Evolutionary conservation across 2,113 vertebrate species (phyloP).

Genomic region (Planiliza haematocheilus): DNA sequence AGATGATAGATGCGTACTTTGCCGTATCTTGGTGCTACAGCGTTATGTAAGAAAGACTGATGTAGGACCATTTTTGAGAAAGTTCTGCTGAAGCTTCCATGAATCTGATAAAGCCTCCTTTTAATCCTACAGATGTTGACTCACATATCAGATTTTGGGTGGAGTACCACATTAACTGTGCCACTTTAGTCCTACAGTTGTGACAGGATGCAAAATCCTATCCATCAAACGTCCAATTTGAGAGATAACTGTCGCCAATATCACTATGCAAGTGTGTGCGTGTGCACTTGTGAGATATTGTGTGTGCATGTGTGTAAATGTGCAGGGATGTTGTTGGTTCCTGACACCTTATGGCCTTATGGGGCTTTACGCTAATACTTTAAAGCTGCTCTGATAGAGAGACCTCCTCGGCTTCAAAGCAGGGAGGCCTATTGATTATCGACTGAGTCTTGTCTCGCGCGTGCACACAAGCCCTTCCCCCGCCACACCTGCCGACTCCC

Average conservation of each 20-base stretch:
- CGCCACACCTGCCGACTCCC: too few species aligned
- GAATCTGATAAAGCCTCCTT: background rate
- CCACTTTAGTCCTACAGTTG: background rate
- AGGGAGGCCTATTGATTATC: constrained; percentile 64
- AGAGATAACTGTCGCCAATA: background rate
- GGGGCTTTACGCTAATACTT: constrained; percentile 68
- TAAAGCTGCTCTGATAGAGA: constrained; percentile 60
- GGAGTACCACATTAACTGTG: background rate
- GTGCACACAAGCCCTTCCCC: constrained; percentile 6
- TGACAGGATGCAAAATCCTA: background rate
- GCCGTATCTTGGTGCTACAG: background rate
- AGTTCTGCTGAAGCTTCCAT: background rate
- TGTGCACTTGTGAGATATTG: background rate
- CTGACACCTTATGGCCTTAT: constrained; percentile 52
- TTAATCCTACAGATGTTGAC: background rate
- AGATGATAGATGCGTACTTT: background rate
- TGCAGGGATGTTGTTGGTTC: constrained; percentile 18
- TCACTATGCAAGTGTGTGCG: constrained; percentile 9
- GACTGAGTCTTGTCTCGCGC: constrained; percentile 34
- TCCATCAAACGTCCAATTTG: background rate
- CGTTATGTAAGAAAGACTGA: background rate
- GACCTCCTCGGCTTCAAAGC: constrained; percentile 47
- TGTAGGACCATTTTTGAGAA: background rate
- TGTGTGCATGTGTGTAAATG: background rate
- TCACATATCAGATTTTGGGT: background rate